Conservation (phyloP, 2,797 vertebrate species). For the Danio jaintianensis region DNA sequence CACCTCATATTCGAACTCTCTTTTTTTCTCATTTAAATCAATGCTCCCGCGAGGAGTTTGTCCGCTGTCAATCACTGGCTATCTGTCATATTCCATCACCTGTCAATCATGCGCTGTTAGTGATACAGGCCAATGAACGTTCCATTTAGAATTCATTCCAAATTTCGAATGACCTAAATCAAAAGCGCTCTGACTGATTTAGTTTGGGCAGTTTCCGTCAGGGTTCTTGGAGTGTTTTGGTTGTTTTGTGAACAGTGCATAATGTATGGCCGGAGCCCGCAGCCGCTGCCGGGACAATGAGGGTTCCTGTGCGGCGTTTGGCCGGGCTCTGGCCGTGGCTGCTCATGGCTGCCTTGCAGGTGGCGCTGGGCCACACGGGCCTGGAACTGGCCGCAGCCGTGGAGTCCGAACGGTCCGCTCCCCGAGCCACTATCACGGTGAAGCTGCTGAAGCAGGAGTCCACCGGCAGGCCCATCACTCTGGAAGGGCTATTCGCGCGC, state of each 20-base stretch:
- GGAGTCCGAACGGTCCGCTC: conserved; percentile 85
- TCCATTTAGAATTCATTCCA: not conserved
- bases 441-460: conserved; percentile 88
- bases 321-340: conserved; percentile 94
- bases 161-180: no score
- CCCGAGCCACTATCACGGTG: conserved; percentile 91
- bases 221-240: conserved; percentile 31
- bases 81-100: conserved; percentile 53
- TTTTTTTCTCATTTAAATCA: conserved; percentile 46
- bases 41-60: conserved; percentile 56
- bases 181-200: not conserved
- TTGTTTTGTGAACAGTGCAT: conserved; percentile 80
- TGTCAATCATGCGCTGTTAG: conserved; percentile 57
- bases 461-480: conserved; percentile 81
- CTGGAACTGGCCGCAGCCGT: conserved; percentile 81
- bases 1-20: not conserved
- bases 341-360: conserved; percentile 92
- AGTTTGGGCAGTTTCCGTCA: not conserved
- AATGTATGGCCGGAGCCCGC: conserved; percentile 90
- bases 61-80: conserved; percentile 57
- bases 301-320: conserved; percentile 89
- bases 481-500: conserved; percentile 92
- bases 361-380: conserved; percentile 85
- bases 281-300: conserved; percentile 96
- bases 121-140: conserved; percentile 68